These are phyloP conservation scores for Botia kubotai DNA, from an alignment of 2,797 vertebrate species.

Conservation along the genomic window DNA sequence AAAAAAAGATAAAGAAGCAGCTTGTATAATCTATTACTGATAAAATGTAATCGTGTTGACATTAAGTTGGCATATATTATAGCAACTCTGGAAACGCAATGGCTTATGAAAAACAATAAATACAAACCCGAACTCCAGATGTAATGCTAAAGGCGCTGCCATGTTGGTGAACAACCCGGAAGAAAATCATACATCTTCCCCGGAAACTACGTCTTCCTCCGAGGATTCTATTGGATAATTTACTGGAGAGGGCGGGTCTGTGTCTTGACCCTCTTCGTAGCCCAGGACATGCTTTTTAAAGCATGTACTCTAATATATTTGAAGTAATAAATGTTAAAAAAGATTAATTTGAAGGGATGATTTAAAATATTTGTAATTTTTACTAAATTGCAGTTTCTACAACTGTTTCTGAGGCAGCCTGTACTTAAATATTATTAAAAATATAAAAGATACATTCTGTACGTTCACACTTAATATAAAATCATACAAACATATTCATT, in stretches of 20 bases:
- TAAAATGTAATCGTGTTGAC: not conserved
- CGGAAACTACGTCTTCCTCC: constrained; percentile 66
- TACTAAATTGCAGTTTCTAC: not conserved
- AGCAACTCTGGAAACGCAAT: not conserved
- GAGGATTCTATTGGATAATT: not conserved
- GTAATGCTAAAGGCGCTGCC: constrained; percentile 87
- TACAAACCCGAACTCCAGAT: constrained; percentile 92
- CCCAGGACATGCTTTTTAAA: no score
- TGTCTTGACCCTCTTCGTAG: not conserved
- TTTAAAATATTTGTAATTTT: not conserved
- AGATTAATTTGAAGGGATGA: not conserved
- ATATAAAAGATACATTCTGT: not conserved
- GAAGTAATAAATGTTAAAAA: not conserved
- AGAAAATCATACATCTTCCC: constrained; percentile 28
- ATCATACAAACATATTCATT: not conserved
- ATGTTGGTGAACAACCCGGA: constrained; percentile 80
- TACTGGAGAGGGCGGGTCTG: constrained; percentile 9
- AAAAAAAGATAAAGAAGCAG: not conserved
- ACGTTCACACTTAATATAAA: not conserved
- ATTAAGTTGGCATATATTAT: not conserved
- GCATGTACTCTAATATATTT: not conserved
- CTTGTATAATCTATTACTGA: not conserved
- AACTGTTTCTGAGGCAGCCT: not conserved
- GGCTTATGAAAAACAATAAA: not conserved
- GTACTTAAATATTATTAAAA: not conserved